Evolutionary conservation across 2,113 vertebrate genomes (phyloP), one percentile per base, ranked within the genome.

Genomic region (Eptatretus burgeri): DNA sequence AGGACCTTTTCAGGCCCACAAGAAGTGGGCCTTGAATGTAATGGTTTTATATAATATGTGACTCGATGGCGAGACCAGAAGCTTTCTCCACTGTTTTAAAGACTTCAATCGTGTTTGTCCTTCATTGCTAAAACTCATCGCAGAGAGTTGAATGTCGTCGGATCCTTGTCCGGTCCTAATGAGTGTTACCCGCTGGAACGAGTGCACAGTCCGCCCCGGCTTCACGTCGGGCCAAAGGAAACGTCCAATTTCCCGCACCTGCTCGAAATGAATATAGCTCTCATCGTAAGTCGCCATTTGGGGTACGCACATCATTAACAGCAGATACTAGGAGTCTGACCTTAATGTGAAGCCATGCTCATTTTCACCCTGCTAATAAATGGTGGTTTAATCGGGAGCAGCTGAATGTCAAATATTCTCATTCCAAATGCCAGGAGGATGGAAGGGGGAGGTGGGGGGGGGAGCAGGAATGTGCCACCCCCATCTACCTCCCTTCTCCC

Each of bases 281-380:
- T 41, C 27, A 41, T 41, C 27, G 56, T n/a, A 60, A n/a, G 56
- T n/a, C 20, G 56, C 56, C 56, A 60, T 60, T 60, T 60, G n/a
- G 56, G n/a, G 56, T 20, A 20, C n/a, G 56, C 56, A 17, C 56
- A 60, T 60, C 56, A 60, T 60, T 60, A 60, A 60, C 56, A 20
- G 56, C 56, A 20, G 56, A 60, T n/a, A n/a, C 56, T n/a, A 60
- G 9, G 56, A 20, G 56, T 20, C 56, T 60, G 56, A 60, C 56
- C 56, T 60, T 60, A 60, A 13, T 60, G n/a, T n/a, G 56, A 60
- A 60, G 56, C 10, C 9, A 13, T 20, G 20, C 56, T 60, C n/a
- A 60, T 60, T 60, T 60, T 60, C 56, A 60, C 56, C 20, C 56
- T n/a, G 56, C 56, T 60, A 60, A 60, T 60, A 60, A 60, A 60